Base-by-base conservation (phyloP, 2,888 invertebrate species). In the Phragmatobia fuliginosa region DNA sequence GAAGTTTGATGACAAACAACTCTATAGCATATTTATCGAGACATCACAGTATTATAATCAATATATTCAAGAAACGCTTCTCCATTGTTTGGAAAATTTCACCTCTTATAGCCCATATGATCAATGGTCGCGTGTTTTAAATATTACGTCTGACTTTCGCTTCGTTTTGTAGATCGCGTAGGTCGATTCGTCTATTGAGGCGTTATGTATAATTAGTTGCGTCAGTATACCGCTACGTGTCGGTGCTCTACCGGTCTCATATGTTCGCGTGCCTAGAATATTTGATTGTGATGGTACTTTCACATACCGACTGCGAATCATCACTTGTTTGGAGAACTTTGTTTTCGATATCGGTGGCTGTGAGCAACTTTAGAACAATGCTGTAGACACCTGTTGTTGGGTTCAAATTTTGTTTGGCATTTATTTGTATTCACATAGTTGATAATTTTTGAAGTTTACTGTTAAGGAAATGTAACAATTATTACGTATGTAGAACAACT, bases 181-280 rank as follows among this genome's bases (percentile, higher is more conserved):
- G 80, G 75, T 86, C 85, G 85, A 87, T 90, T 84, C 80, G 81
- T 84, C 88, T 87, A 90, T 89, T 88, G 88, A 89, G 84, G 85
- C 85, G 89, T 90, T 88, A 86, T 89, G 89, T 90, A 90, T 92
- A 93, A 93, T 93, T 90, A 91, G 91, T 94, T 94, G 90, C 94
- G 91, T 94, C 94, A 94, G 86, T 89, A 78, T 87, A 88, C 89
- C 89, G 90, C 89, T 92, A 91, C 85, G 87, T 88, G 87, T 11
- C 61, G 60, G 73, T 90, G 89, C 87, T 88, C 83, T 91, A 92
- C 91, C 88, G 88, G 88, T 85, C 86, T 85, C 82, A 85, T 83
- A 83, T 85, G 81, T 78, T 89, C 86, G 88, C 91, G 93, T 92
- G 94, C 85, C 83, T 84, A 74, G 94, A 93, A 94, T 94, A 90